Evolutionary conservation across 2,888 invertebrate genomes (phyloP).

Genomic region (Chrysina gloriosa): DNA sequence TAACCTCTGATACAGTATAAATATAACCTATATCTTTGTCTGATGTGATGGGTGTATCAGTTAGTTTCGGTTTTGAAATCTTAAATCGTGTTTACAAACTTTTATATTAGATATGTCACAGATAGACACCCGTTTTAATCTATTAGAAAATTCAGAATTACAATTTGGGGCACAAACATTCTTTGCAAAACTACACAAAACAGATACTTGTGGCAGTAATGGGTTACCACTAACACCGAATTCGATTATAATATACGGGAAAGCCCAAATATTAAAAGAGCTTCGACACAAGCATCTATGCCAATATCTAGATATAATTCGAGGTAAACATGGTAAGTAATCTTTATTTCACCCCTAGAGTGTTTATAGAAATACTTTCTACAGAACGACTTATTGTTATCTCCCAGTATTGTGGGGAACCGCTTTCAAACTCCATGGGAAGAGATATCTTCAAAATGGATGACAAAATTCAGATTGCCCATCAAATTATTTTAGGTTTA

Average conservation of each 20-base stretch:
- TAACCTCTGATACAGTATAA: not conserved
- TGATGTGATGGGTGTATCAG: no score
- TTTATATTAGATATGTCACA: constrained; percentile 4
- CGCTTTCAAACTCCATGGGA: constrained; percentile 69
- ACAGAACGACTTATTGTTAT: constrained; percentile 85
- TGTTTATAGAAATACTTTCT: constrained; percentile 34
- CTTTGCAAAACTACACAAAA: constrained; percentile 90
- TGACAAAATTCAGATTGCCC: constrained; percentile 74
- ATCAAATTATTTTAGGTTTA: constrained; percentile 80
- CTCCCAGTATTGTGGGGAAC: constrained; percentile 80
- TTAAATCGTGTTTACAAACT: not conserved
- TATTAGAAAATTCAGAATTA: constrained; percentile 66
- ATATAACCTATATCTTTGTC: not conserved
- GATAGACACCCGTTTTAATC: not conserved
- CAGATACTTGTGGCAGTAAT: constrained; percentile 94
- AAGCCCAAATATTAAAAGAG: constrained; percentile 84
- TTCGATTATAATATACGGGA: constrained; percentile 92
- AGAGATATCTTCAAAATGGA: constrained; percentile 64
- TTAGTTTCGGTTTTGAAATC: not conserved
- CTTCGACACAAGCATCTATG: constrained; percentile 86
- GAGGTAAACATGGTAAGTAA: constrained; percentile 91
- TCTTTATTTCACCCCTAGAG: not conserved
- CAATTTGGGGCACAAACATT: constrained; percentile 90
- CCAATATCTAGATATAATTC: constrained; percentile 89
- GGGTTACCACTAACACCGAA: constrained; percentile 96